These are phyloP conservation scores for Cettia cetti DNA, from an alignment of 2,113 vertebrate species.

Conservation along the genomic window DNA sequence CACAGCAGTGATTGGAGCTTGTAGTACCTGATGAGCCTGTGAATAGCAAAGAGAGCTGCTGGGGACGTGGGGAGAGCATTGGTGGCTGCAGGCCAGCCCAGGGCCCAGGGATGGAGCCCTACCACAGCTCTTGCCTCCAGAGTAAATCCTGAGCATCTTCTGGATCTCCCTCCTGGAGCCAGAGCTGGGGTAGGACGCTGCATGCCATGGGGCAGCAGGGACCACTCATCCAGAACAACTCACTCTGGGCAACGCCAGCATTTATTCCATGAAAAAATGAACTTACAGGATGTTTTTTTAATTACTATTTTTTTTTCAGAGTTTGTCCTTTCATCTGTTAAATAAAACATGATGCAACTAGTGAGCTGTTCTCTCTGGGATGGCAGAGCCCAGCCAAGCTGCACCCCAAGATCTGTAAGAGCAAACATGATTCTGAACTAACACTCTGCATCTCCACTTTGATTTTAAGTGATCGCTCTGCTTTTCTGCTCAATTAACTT, in stretches of 20 bases:
- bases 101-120: neutral
- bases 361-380: neutral
- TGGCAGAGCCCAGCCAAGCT: neutral
- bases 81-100: neutral
- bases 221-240: neutral
- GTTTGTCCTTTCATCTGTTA: neutral
- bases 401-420: neutral
- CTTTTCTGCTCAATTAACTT: neutral
- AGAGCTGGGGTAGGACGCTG: neutral
- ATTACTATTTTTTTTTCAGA: neutral
- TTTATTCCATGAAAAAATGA: neutral
- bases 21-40: neutral
- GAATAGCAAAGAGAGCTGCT: neutral
- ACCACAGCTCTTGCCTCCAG: neutral
- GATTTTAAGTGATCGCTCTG: neutral
- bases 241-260: rapidly evolving
- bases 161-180: neutral
- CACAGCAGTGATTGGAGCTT: neutral
- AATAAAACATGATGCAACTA: neutral
- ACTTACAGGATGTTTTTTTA: neutral
- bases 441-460: neutral
- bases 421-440: neutral
- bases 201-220: neutral
- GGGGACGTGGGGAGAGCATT: neutral
- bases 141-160: neutral